Evolutionary conservation across 2,888 invertebrate species (phyloP), one percentile per base, ranked within the genome.

Genomic region (Ochropleura plecta): DNA sequence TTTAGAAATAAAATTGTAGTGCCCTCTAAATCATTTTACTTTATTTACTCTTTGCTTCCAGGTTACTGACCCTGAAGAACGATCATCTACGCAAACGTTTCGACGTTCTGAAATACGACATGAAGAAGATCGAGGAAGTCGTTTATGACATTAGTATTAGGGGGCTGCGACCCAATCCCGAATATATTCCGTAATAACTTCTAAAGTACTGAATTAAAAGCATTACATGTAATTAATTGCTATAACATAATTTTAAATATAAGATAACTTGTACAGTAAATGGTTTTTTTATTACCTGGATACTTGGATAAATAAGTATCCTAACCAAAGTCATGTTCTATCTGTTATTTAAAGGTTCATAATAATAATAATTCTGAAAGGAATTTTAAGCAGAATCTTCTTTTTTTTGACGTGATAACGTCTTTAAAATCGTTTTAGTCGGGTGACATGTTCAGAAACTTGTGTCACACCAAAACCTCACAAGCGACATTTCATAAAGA

Each of bases 61-160:
- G 96, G 79, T 95, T 99, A 74, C 93, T 99, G 18, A 99, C 99
- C 91, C 96, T 99, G 68, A 99, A 99, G 94, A 99, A 99, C 93
- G 99, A 99, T 91, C 97, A 97, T 9, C 95, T 99, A 5, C 97
- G 99, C 70, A 99, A 99, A 91, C 97, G 98, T 18, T 99, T 98
- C 88, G 99, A 99, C 94, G 98, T 97, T 0, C 95, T 99, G 4
- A 98, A 99, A 85, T 99, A 99, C 90, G 99, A 99, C 90, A 98
- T 99, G 42, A 99, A 99, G 94, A 99, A 99, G 93, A 98, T 99
- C 20, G 99, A 99, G 91, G 98, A 99, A 92, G 98, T 99, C 0
- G 98, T 98, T 0, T 99, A 99, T 89, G 99, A 99, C 90, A 97
- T 99, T 59, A 98, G 98, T 81, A 98, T 99, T 84, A 96, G 99